These are phyloP conservation scores for Amphilophus citrinellus DNA, from an alignment of 2,113 vertebrate species.

Conservation along the genomic window DNA sequence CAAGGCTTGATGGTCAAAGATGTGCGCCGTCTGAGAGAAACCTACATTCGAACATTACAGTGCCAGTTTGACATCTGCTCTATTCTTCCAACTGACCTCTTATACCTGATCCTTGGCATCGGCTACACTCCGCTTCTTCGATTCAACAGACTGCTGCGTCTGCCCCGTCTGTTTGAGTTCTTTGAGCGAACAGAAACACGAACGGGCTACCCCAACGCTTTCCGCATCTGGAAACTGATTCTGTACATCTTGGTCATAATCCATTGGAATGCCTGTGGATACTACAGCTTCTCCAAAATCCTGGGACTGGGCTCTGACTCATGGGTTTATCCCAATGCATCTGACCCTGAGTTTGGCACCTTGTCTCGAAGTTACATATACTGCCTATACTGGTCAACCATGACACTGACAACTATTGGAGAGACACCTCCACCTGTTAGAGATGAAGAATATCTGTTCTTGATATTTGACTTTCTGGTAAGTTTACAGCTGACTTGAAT, in stretches of 20 bases:
- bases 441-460: slow-evolving; percentile 95
- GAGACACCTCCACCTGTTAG: slow-evolving; percentile 92
- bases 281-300: slow-evolving; percentile 94
- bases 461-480: slow-evolving; percentile 95
- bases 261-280: slow-evolving; percentile 97
- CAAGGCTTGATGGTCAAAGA: slow-evolving; percentile 94
- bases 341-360: slow-evolving; percentile 88
- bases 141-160: slow-evolving; percentile 93
- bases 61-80: slow-evolving; percentile 92
- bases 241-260: slow-evolving; percentile 97
- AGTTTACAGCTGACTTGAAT: neutral
- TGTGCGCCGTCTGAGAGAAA: slow-evolving; percentile 83
- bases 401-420: slow-evolving; percentile 97
- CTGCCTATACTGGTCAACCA: slow-evolving; percentile 96
- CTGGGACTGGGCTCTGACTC: slow-evolving; percentile 93
- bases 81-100: slow-evolving; percentile 91
- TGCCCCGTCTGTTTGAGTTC: slow-evolving; percentile 94
- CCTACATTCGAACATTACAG: slow-evolving; percentile 86
- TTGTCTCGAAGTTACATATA: slow-evolving; percentile 90
- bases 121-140: slow-evolving; percentile 88
- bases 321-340: slow-evolving; percentile 96
- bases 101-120: slow-evolving; percentile 85
- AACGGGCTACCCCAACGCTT: slow-evolving; percentile 92
- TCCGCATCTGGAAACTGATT: slow-evolving; percentile 92
- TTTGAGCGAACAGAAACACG: slow-evolving; percentile 94